These are phyloP conservation scores for Tortricodes alternella DNA, from an alignment of 2,888 invertebrate species.

Conservation along the genomic window DNA sequence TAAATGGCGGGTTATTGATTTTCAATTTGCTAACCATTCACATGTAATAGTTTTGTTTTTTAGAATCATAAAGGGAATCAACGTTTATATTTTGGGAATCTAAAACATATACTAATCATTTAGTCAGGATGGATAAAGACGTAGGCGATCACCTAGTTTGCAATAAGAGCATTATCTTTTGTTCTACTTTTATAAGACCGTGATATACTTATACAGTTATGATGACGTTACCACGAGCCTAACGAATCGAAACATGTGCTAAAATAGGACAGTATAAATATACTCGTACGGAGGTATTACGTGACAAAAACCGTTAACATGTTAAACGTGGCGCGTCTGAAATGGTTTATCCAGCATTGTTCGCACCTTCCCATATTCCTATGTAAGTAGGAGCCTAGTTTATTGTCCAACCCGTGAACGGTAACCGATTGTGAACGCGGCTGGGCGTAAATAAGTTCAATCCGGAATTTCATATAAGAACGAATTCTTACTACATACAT, in stretches of 20 bases:
- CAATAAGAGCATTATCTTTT: neutral
- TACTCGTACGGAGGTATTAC: neutral
- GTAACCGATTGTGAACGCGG: constrained; percentile 11
- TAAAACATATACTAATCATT: too few species aligned
- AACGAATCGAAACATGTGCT: constrained; percentile 24
- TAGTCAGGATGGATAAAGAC: neutral
- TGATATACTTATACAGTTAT: constrained; percentile 23
- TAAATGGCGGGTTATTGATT: too few species aligned
- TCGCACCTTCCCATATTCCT: constrained; percentile 18
- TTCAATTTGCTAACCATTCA: too few species aligned
- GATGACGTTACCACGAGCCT: constrained; percentile 15
- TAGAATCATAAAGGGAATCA: too few species aligned
- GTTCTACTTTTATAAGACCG: constrained; percentile 3
- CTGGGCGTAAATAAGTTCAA: constrained; percentile 3
- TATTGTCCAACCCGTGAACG: neutral
- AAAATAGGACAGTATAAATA: constrained; percentile 11
- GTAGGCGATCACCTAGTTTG: neutral
- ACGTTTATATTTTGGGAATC: too few species aligned
- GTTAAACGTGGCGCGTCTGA: neutral
- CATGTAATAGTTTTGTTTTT: too few species aligned
- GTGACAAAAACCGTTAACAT: constrained; percentile 6
- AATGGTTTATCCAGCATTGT: constrained; percentile 25
- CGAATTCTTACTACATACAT: too few species aligned
- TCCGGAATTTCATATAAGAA: neutral
- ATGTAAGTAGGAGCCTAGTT: constrained; percentile 27